phyloP scores from a whole-genome alignment of 2,113 vertebrate genomes.

The Smithornis capensis region DNA sequence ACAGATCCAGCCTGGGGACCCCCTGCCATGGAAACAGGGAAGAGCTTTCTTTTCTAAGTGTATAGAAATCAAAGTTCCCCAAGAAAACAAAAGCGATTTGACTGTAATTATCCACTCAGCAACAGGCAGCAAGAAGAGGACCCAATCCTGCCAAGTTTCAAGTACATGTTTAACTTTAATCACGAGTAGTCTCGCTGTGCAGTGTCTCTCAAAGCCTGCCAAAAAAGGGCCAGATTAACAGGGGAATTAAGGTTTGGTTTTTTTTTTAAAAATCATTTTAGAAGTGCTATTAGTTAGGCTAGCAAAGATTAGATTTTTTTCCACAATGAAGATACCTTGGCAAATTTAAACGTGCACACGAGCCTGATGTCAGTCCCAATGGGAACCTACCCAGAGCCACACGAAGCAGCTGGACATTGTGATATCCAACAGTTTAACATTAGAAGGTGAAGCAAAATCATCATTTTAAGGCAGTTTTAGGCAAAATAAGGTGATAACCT shows the following conservation, averaged over 20 bases:
- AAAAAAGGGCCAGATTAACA: background rate
- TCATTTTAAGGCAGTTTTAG: background rate
- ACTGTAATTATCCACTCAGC: background rate
- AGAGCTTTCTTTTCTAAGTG: background rate
- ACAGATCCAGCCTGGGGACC: background rate
- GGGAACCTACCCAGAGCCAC: background rate
- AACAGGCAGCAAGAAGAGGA: background rate
- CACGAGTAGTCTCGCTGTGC: background rate
- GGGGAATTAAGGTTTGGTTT: background rate
- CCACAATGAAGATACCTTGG: background rate
- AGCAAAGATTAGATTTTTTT: background rate
- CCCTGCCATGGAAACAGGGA: background rate
- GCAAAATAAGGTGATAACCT: background rate
- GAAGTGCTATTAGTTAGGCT: background rate
- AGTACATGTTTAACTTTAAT: background rate
- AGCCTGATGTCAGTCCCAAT: background rate
- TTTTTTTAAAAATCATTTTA: background rate
- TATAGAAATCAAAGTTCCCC: background rate
- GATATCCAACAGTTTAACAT: background rate
- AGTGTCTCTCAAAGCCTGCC: background rate
- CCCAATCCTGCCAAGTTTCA: background rate
- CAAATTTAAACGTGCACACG: background rate
- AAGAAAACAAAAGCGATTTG: background rate
- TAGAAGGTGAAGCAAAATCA: background rate
- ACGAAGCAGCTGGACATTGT: fast-evolving